Evolutionary conservation across 2,888 invertebrate species (phyloP).

Genomic region (Eupithecia insigniata): DNA sequence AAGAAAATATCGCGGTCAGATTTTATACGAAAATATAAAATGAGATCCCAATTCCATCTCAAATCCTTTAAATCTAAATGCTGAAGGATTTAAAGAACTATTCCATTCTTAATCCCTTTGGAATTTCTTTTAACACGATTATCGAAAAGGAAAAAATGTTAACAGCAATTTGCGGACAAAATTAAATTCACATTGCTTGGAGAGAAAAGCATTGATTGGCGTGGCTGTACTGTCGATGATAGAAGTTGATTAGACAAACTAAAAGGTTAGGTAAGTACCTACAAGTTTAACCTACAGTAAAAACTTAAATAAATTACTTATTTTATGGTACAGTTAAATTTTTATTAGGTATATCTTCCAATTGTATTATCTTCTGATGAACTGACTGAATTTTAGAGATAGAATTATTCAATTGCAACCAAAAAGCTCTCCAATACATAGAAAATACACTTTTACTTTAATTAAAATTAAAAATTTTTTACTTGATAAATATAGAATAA

Average conservation of each 20-base stretch:
- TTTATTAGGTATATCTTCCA: too few species aligned
- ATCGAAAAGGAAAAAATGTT: slow-evolving; percentile 33
- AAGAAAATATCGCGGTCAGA: neutral
- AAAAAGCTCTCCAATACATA: neutral
- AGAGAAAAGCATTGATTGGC: slow-evolving; percentile 36
- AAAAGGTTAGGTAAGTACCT: neutral
- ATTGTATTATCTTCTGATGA: neutral
- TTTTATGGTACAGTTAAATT: too few species aligned
- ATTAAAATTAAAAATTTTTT: too few species aligned
- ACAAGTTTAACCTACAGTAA: too few species aligned
- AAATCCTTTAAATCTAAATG: slow-evolving; percentile 2
- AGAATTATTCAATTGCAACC: neutral
- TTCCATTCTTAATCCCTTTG: slow-evolving; percentile 10
- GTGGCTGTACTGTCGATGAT: slow-evolving; percentile 20
- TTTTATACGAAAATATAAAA: neutral
- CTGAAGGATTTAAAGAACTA: slow-evolving; percentile 10
- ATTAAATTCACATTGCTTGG: slow-evolving; percentile 40
- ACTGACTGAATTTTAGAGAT: neutral
- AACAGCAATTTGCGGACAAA: slow-evolving; percentile 39
- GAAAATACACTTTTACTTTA: too few species aligned
- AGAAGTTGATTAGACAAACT: neutral
- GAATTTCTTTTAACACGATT: slow-evolving; percentile 21
- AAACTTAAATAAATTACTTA: too few species aligned
- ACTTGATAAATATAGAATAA: too few species aligned
- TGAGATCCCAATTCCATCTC: neutral